Evolutionary conservation across 2,888 invertebrate genomes (phyloP).

Genomic region (Penaeus monodon): DNA sequence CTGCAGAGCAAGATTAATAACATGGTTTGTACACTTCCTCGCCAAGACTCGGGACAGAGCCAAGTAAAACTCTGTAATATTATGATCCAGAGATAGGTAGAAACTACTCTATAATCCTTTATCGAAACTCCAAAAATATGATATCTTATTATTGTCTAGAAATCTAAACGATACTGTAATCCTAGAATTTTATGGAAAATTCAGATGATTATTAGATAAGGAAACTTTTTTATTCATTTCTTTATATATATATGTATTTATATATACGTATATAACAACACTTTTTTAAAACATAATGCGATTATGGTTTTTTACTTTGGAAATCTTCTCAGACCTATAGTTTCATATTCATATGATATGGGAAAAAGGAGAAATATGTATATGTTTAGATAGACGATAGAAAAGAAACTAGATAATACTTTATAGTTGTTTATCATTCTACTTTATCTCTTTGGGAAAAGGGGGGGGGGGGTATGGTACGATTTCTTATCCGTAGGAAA

Average conservation of each 20-base stretch:
- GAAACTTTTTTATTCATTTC: neutral
- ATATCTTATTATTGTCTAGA: conserved; percentile 30
- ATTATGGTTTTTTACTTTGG: too few species aligned
- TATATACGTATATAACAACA: too few species aligned
- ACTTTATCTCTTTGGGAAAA: too few species aligned
- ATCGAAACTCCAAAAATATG: conserved; percentile 26
- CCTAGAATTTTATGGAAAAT: neutral
- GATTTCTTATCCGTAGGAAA: neutral
- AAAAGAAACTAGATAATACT: too few species aligned
- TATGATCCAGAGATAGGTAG: neutral
- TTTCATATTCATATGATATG: neutral
- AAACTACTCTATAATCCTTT: conserved; percentile 1
- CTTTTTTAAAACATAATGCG: too few species aligned
- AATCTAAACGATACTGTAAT: conserved; percentile 13
- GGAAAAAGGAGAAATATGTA: neutral
- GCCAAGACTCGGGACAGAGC: neutral
- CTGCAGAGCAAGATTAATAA: neutral
- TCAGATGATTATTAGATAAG: too few species aligned
- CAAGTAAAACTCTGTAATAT: conserved; percentile 1
- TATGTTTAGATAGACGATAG: neutral
- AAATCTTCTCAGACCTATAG: too few species aligned
- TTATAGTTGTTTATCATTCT: too few species aligned
- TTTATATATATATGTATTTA: neutral
- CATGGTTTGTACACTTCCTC: neutral
- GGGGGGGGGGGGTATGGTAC: too few species aligned